Percentiles rank a stretch among this genome's conserved stretches.
These are phyloP conservation scores for Guaruba guarouba DNA, from an alignment of 2,113 vertebrate genomes.

Conservation along the genomic window DNA sequence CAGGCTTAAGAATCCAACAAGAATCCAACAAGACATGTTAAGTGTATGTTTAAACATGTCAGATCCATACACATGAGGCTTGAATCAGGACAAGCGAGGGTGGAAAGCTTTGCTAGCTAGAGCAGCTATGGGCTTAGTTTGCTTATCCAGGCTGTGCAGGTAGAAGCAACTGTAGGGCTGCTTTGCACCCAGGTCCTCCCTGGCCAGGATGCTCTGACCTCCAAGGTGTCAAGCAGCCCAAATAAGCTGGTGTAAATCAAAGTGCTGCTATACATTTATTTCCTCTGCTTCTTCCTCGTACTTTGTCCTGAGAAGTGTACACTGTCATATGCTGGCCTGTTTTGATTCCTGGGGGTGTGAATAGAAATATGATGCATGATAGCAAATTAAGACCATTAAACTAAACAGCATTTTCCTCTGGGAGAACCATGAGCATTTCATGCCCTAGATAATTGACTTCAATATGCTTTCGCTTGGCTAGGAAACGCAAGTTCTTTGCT, in stretches of 20 bases:
- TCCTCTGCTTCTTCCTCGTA: neutral
- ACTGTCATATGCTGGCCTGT: neutral
- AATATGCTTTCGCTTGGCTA: neutral
- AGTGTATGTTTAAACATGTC: neutral
- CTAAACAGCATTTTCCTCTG: slow-evolving; percentile 3
- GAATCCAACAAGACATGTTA: neutral
- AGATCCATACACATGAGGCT: neutral
- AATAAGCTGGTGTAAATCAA: neutral
- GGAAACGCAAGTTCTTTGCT: neutral
- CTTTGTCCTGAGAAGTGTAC: neutral
- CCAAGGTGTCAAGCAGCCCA: neutral
- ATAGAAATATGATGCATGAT: neutral
- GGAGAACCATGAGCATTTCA: neutral
- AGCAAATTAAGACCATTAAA: slow-evolving; percentile 22
- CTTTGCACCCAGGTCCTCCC: neutral
- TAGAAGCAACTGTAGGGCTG: neutral
- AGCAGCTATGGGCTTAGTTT: fast-evolving
- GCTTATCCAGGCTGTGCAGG: neutral
- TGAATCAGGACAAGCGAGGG: neutral
- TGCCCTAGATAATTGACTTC: slow-evolving; percentile 8
- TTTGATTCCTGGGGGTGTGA: neutral
- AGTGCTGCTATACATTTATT: neutral
- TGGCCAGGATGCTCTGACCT: neutral
- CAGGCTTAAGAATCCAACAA: neutral
- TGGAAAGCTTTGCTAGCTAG: neutral